phyloP scores from a whole-genome alignment of 2,888 invertebrate genomes.

The Kryphioiulus occultus region DNA sequence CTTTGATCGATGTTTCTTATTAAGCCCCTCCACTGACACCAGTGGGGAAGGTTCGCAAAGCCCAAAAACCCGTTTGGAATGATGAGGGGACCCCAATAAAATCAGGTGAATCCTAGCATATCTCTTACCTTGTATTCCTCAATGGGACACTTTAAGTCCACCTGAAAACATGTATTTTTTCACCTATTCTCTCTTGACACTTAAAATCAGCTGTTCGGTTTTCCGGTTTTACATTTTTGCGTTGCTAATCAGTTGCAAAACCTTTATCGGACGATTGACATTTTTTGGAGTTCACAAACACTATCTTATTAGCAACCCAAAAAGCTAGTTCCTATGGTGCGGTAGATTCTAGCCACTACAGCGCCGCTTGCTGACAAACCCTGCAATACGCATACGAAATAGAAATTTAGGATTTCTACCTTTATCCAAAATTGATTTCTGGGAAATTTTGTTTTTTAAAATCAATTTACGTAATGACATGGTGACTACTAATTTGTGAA shows the following conservation, averaged over 20 bases:
- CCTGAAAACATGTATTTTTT: neutral
- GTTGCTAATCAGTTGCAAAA: neutral
- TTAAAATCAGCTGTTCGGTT: neutral
- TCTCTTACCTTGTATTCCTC: no score
- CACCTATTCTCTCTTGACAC: neutral
- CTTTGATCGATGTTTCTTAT: neutral
- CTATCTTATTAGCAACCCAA: neutral
- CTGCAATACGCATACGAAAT: no score
- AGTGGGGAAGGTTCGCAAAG: neutral
- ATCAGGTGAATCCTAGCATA: no score
- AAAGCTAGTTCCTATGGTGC: no score
- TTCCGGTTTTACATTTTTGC: neutral
- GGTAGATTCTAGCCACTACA: no score
- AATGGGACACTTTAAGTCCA: neutral
- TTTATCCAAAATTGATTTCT: no score
- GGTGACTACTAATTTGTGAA: no score
- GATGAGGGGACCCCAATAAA: no score
- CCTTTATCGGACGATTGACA: neutral
- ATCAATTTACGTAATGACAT: no score
- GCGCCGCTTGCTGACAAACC: no score
- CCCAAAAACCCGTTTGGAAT: neutral
- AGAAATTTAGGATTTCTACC: no score
- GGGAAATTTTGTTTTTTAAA: no score
- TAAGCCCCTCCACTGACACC: neutral
- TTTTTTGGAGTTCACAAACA: neutral